Evolutionary conservation across 2,113 vertebrate species (phyloP), one percentile per base, ranked within the genome.

Genomic region (Oncorhynchus kisutch): DNA sequence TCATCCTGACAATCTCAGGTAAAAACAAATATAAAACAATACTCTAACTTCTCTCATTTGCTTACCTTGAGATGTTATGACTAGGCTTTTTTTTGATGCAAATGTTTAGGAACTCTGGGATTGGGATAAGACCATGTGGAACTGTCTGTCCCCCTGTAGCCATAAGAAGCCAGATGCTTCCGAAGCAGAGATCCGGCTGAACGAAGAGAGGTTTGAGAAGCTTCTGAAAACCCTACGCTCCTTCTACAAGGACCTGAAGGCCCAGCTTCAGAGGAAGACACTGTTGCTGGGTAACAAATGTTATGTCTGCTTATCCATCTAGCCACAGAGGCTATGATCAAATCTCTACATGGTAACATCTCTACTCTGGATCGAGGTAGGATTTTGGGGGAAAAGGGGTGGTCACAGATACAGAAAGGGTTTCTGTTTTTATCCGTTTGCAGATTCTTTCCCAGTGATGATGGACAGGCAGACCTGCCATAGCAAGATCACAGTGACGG

Each of bases 221-320:
- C 90, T 93, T 29, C 78, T 91, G 22, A 90, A 89, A 71, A 78
- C 75, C 1, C 84, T 94, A 29, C 87, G 80, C 14, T 88, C 85
- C 76, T 84, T 93, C 75, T 84, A 82, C 70, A 93, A 82, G 72
- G 74, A 86, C 24, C 84, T 94, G 72, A 85, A 72, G 51, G 88
- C 83, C 54, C 88, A 93, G 79, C 83, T 94, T 60, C 90, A 91
- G 71, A 88, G 91, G 78, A 94, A 92, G 85, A 88, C 73, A 2
- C 87, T 93, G 0, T 78, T 93, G 54, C 77, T 93, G 5, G 92
- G 93, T 93, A 88, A 70, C 13, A 27, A 1, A 29, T 3, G 1
- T 13, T 5, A 25, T 3, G 12, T 14, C 64, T 27, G 6, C 24
- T 29, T 5, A 5, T 14, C 14, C 25, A 27, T 5, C 64, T 7